Evolutionary conservation across 2,797 vertebrate species (phyloP).

Genomic region (Crenuchus spilurus): DNA sequence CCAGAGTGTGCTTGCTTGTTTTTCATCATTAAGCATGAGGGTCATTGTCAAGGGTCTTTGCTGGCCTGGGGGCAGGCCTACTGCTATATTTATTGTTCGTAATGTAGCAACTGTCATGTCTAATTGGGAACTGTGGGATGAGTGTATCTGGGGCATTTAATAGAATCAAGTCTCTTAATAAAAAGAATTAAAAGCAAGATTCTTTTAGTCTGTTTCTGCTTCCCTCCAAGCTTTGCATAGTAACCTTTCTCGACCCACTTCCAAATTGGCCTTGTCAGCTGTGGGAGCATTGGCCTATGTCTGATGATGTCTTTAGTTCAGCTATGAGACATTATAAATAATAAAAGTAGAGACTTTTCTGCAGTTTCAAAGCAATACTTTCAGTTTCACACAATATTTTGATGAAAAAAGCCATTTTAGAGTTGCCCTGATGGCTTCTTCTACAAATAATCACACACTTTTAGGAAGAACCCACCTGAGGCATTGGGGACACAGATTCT

Average conservation of each 20-base stretch:
- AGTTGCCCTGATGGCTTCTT: neutral
- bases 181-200: slow-evolving; percentile 76
- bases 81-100: slow-evolving; percentile 82
- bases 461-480: slow-evolving; percentile 7
- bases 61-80: slow-evolving; percentile 71
- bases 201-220: slow-evolving; percentile 73
- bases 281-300: slow-evolving; percentile 51
- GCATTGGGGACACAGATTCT: slow-evolving; percentile 19
- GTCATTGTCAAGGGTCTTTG: slow-evolving; percentile 77
- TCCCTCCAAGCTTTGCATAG: slow-evolving; percentile 64
- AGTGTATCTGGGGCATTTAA: slow-evolving; percentile 82
- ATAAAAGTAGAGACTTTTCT: neutral
- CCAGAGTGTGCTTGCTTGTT: slow-evolving; percentile 68
- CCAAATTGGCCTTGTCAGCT: slow-evolving; percentile 63
- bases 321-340: neutral
- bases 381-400: neutral
- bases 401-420: neutral
- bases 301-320: slow-evolving; percentile 46
- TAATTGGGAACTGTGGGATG: slow-evolving; percentile 77
- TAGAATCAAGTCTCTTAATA: slow-evolving; percentile 77
- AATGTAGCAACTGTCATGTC: slow-evolving; percentile 81
- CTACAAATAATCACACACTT: neutral
- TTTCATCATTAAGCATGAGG: slow-evolving; percentile 80
- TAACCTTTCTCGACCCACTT: slow-evolving; percentile 73
- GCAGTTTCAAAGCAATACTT: neutral